Conservation (phyloP, 2,113 vertebrate genomes). For the Taurulus bubalis region DNA sequence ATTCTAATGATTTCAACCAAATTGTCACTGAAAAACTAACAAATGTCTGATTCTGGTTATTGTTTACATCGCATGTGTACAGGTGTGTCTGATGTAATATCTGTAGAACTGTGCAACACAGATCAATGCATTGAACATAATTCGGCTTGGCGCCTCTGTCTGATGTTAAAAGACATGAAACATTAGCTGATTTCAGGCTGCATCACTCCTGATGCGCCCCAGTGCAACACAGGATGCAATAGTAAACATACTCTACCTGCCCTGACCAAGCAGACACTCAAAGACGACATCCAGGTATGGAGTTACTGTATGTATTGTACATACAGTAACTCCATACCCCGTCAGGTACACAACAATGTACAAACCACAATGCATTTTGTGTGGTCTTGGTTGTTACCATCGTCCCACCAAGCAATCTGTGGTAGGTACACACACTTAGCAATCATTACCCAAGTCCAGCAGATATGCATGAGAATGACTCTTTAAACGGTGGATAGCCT, state of each 20-base stretch:
- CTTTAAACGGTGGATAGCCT: constrained; percentile 35
- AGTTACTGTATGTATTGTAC: constrained; percentile 1
- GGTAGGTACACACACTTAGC: constrained; percentile 58
- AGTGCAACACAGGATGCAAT: background rate
- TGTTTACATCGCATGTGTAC: background rate
- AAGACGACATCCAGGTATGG: background rate
- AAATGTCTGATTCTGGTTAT: background rate
- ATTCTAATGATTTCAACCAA: background rate
- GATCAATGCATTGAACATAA: background rate
- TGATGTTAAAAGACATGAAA: background rate
- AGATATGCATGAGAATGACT: constrained; percentile 41
- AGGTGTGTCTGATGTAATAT: background rate
- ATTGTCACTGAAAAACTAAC: background rate
- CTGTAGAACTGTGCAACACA: background rate
- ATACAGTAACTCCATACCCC: too few relatives aligned
- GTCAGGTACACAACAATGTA: constrained; percentile 45
- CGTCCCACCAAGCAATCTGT: constrained; percentile 54
- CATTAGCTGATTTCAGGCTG: background rate
- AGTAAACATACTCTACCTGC: constrained; percentile 13
- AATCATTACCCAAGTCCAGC: constrained; percentile 26
- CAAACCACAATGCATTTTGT: constrained; percentile 43
- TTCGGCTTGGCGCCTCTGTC: too few relatives aligned
- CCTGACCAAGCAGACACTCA: background rate
- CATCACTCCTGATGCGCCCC: background rate
- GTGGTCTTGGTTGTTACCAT: constrained; percentile 56